Percentiles rank a stretch among this genome's conserved stretches.
Conservation (phyloP, 2,797 vertebrate genomes). For the Hippocampus kuda region DNA sequence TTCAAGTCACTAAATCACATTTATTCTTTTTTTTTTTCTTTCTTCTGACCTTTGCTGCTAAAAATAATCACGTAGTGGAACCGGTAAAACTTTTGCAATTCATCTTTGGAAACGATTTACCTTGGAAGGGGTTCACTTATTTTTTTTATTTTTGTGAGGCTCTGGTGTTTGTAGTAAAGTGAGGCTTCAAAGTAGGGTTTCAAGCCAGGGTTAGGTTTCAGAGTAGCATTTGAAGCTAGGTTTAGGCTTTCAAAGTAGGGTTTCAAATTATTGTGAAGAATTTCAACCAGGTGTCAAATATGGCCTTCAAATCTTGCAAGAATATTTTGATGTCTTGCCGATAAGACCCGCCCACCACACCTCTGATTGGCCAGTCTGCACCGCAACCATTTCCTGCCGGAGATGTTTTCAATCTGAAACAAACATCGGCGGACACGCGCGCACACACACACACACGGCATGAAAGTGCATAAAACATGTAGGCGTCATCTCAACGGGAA, state of each 20-base stretch:
- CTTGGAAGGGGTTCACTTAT: not conserved
- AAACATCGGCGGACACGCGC: not conserved
- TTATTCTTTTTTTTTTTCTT: too few species aligned
- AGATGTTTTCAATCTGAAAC: not conserved
- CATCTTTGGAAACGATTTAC: not conserved
- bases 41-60: not conserved
- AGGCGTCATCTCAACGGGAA: not conserved
- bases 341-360: too few species aligned
- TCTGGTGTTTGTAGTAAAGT: too few species aligned
- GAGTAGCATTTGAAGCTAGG: not conserved
- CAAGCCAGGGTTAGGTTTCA: not conserved
- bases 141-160: not conserved
- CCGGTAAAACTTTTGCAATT: not conserved
- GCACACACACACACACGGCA: not conserved
- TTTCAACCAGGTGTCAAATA: too few species aligned
- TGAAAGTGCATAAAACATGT: conserved; percentile 5
- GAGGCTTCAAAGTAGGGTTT: not conserved
- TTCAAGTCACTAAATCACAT: not conserved
- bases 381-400: not conserved
- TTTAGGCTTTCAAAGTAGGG: not conserved
- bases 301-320: too few species aligned
- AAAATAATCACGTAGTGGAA: not conserved
- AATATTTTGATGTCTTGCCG: too few species aligned
- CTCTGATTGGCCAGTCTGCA: not conserved
- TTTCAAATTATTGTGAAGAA: not conserved